Evolutionary conservation across 1,140 invertebrate genomes (phyloP).

Genomic region (Semibalanus balanoides): DNA sequence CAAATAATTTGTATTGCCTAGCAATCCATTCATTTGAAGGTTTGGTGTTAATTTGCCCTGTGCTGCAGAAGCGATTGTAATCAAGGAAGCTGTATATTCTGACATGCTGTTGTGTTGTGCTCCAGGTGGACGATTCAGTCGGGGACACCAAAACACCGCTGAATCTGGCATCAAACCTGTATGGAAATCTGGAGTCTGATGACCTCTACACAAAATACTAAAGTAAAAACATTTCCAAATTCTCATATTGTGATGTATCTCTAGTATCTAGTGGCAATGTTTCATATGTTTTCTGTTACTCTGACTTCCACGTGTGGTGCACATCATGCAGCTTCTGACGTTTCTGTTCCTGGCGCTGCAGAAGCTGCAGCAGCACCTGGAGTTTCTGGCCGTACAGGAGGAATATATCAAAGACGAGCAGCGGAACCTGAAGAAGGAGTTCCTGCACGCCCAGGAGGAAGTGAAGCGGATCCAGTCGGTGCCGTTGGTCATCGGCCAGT

Average conservation of each 20-base stretch:
- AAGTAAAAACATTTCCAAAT: constrained; percentile 13
- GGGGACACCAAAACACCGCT: constrained; percentile 11
- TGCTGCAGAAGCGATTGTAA: no score
- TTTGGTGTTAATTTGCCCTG: no score
- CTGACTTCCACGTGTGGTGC: no score
- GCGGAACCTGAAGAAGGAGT: constrained; percentile 93
- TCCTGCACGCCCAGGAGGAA: constrained; percentile 90
- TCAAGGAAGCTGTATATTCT: no score
- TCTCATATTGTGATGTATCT: constrained; percentile 81
- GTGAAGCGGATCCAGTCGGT: constrained; percentile 94
- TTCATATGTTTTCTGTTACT: no score
- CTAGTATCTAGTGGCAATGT: no score
- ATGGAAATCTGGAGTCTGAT: constrained; percentile 35
- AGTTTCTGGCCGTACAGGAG: constrained; percentile 93
- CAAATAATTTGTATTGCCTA: no score
- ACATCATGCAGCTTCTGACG: no score
- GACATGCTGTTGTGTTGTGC: no score
- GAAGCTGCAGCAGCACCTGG: constrained; percentile 90
- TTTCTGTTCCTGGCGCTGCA: no score
- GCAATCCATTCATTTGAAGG: no score
- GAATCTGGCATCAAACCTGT: constrained; percentile 20
- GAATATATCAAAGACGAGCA: constrained; percentile 98
- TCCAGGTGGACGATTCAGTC: constrained; percentile 25
- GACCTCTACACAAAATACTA: constrained; percentile 12
- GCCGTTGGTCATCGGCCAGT: constrained; percentile 93